These are phyloP conservation scores for Lepidothrix coronata DNA, from an alignment of 2,113 vertebrate species.

Conservation along the genomic window DNA sequence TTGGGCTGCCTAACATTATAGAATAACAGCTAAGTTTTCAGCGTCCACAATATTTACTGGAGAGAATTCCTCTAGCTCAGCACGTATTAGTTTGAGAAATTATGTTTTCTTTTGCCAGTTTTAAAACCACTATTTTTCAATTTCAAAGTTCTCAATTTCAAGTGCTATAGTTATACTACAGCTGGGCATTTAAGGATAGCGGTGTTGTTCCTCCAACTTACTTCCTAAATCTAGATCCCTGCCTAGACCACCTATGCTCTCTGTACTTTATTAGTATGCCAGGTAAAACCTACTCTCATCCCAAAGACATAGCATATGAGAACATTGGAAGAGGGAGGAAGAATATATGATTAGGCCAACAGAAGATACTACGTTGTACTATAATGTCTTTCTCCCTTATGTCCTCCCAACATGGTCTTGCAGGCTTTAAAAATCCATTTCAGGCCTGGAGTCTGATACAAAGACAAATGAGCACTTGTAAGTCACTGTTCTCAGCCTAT, in stretches of 20 bases:
- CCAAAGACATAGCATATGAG: neutral
- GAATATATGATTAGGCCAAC: neutral
- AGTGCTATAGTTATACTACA: neutral
- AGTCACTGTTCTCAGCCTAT: neutral
- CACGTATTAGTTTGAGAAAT: neutral
- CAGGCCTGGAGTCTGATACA: neutral
- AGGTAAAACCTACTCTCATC: neutral
- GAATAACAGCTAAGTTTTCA: neutral
- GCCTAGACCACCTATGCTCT: neutral
- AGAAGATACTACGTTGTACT: neutral
- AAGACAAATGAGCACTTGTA: neutral
- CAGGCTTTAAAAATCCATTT: neutral
- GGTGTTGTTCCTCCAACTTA: neutral
- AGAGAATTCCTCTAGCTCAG: neutral
- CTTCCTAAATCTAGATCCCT: neutral
- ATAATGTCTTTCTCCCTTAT: neutral
- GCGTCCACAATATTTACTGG: neutral
- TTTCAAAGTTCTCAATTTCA: neutral
- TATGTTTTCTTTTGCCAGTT: neutral
- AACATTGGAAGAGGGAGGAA: neutral
- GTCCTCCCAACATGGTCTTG: neutral
- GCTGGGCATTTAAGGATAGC: neutral
- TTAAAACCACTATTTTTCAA: neutral
- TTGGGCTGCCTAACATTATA: neutral
- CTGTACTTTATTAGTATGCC: neutral